Evolutionary conservation across 1,140 invertebrate species (phyloP), one percentile per base, ranked within the genome.

Genomic region (Drosophila parabipectinata): DNA sequence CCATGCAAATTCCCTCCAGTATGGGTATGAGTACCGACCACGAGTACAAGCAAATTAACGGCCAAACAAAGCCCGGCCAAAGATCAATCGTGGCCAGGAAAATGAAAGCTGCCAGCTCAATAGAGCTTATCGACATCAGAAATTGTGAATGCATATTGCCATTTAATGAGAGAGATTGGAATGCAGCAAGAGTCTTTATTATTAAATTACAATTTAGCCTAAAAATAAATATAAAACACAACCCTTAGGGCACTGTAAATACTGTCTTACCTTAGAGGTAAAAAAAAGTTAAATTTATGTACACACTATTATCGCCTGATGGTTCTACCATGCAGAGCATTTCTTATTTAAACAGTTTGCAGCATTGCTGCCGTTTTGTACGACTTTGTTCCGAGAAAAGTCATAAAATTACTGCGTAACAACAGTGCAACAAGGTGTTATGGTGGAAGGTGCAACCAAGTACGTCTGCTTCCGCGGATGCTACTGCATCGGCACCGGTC

Each of bases 361-460:
- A 68, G 79, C 63, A 74, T 64, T 68, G 66, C 71, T 79, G 44
- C 75, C 85, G 85, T 90, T 90, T 90, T 90, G 85, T 90, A 90
- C 77, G 81, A 90, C 82, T 90, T 90, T 90, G 85, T 90, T 90
- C 85, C 68, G 64, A 60, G 85, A 87, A 90, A 90, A 90, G 81
- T 77, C 87, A 59, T 90, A 66, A 90, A 90, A 90, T 82, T 90
- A 89, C 85, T 81, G 85, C 85, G 85, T 90, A 90, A 82, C 85
- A 90, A 90, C 75, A 37, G 12, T 90, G 87, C 85, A 90, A 90
- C 87, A 90, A 90, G 87, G 75, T 90, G 87, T 90, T 90, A 82
- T 71, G 87, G 83, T 81, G 87, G 83, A 87, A 79, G 77, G 84
- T 79, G 73, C 73, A 55, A 32, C 66, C 14, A 34, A 39, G 39